These are phyloP conservation scores for Camelus bactrianus DNA, from an alignment of 2,113 vertebrate genomes.

Conservation along the genomic window DNA sequence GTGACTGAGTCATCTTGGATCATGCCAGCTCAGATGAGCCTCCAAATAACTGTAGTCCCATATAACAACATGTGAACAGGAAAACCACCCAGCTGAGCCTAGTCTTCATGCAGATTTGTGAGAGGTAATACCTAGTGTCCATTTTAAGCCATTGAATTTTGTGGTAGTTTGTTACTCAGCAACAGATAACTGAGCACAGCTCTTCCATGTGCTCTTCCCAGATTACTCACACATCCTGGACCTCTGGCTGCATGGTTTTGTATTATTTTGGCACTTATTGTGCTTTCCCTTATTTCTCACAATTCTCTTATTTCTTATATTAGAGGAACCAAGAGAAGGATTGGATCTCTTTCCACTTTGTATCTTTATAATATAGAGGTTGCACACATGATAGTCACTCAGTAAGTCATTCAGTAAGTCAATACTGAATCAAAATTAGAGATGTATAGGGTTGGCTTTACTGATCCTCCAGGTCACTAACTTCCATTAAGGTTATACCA, in stretches of 20 bases:
- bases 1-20: background rate
- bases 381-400: background rate
- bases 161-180: background rate
- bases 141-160: slow-evolving; percentile 45
- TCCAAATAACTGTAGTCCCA: slow-evolving; percentile 3
- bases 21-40: background rate
- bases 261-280: background rate
- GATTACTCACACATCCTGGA: background rate
- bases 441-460: background rate
- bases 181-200: background rate
- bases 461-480: background rate
- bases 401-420: slow-evolving; percentile 37
- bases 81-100: slow-evolving; percentile 63
- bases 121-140: slow-evolving; percentile 51
- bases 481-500: slow-evolving; percentile 29
- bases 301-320: slow-evolving; percentile 25
- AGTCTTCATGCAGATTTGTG: slow-evolving; percentile 16
- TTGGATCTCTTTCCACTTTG: background rate
- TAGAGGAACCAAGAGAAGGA: slow-evolving; percentile 32
- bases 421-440: slow-evolving; percentile 32
- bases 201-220: background rate
- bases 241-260: background rate
- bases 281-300: background rate
- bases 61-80: background rate
- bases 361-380: slow-evolving; percentile 25